A percentile compares a stretch with the other conserved stretches of the same genome.
These are phyloP conservation scores for Leptinotarsa tumamoca DNA, from an alignment of 2,888 invertebrate species.

Conservation along the genomic window DNA sequence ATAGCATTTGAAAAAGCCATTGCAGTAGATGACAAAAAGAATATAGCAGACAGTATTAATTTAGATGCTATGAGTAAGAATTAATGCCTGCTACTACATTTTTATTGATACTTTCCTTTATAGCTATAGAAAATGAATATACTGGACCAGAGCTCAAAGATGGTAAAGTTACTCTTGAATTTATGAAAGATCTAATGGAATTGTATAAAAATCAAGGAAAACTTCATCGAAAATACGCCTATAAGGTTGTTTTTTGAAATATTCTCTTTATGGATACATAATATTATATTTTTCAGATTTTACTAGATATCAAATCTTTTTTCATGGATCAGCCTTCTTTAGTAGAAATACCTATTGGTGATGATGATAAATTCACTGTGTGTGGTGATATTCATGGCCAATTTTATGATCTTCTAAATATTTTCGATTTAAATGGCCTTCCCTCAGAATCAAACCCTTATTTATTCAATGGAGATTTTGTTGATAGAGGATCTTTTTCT, in stretches of 20 bases:
- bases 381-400: constrained; percentile 99
- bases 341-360: constrained; percentile 89
- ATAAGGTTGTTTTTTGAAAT: constrained; percentile 76
- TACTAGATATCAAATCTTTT: constrained; percentile 88
- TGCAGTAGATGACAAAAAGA: constrained; percentile 89
- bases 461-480: constrained; percentile 99
- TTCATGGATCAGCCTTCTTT: constrained; percentile 88
- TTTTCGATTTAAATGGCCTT: constrained; percentile 96
- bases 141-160: constrained; percentile 89
- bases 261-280: background rate
- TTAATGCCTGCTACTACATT: constrained; percentile 14
- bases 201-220: constrained; percentile 92
- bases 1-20: constrained; percentile 98
- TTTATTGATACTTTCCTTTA: constrained; percentile 22
- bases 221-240: constrained; percentile 96
- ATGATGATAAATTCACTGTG: constrained; percentile 93
- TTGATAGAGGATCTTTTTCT: constrained; percentile 98
- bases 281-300: constrained; percentile 74
- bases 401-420: constrained; percentile 97
- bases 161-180: constrained; percentile 88
- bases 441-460: constrained; percentile 97
- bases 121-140: constrained; percentile 95
- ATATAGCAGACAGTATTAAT: constrained; percentile 89
- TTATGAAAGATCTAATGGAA: constrained; percentile 90
- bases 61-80: constrained; percentile 89